These are phyloP conservation scores for Hydraecia micacea DNA, from an alignment of 2,888 invertebrate species.

Conservation along the genomic window DNA sequence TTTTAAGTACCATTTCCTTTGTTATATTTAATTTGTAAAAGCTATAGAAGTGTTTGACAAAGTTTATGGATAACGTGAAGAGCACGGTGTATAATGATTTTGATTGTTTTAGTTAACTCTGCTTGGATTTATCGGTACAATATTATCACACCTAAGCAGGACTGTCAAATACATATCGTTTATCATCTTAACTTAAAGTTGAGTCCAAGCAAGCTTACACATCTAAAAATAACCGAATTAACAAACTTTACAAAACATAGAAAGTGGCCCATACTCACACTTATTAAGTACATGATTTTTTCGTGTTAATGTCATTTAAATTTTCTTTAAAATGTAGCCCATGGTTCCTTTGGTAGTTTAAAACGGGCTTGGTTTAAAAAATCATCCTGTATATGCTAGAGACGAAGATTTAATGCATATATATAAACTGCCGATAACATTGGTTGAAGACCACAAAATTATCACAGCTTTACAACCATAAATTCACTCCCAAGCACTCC, in stretches of 20 bases:
- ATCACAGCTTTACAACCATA: too few species aligned
- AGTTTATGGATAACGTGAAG: too few species aligned
- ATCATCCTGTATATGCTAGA: too few species aligned
- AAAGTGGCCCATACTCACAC: neutral
- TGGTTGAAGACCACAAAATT: too few species aligned
- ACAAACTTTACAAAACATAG: neutral
- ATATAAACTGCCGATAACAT: too few species aligned
- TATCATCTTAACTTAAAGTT: neutral
- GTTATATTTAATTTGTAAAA: too few species aligned
- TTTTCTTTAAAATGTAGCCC: neutral
- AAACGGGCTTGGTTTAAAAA: neutral
- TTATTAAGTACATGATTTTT: neutral
- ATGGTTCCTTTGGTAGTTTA: neutral
- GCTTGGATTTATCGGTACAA: neutral
- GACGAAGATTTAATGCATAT: too few species aligned
- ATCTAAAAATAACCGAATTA: neutral
- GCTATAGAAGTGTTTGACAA: too few species aligned
- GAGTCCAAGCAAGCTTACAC: neutral
- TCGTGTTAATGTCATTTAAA: neutral
- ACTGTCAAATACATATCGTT: neutral
- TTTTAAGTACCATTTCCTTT: too few species aligned
- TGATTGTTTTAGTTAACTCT: neutral
- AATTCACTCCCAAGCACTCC: neutral
- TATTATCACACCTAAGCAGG: neutral
- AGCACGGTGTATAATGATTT: too few species aligned